These are phyloP conservation scores for Andrena camellia DNA, from an alignment of 2,888 invertebrate species.

Conservation along the genomic window DNA sequence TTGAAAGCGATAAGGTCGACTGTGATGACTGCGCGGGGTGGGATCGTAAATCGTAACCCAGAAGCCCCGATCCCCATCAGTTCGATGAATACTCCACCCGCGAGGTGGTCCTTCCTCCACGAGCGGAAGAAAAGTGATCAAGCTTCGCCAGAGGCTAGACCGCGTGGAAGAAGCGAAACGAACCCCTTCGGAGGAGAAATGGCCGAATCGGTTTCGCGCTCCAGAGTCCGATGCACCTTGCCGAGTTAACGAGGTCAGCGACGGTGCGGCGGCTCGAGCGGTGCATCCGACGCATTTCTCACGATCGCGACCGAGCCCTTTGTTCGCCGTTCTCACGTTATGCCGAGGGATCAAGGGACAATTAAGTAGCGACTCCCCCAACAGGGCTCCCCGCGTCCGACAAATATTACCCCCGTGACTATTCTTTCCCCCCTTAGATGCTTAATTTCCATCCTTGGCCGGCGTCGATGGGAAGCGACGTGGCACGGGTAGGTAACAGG, in stretches of 20 bases:
- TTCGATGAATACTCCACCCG: too few species aligned
- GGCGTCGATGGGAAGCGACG: slow-evolving; percentile 17
- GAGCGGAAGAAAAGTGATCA: background rate
- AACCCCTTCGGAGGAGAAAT: background rate
- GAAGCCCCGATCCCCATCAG: too few species aligned
- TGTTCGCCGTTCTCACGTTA: slow-evolving; percentile 62
- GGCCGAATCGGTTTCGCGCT: background rate
- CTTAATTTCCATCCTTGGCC: slow-evolving; percentile 4
- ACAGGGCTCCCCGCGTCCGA: background rate
- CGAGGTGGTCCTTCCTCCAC: background rate
- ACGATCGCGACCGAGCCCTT: slow-evolving; percentile 59
- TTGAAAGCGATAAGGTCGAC: too few species aligned
- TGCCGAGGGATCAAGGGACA: slow-evolving; percentile 53
- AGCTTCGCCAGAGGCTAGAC: background rate
- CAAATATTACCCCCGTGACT: slow-evolving; percentile 9
- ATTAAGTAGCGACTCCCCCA: slow-evolving; percentile 54
- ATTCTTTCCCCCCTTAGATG: background rate
- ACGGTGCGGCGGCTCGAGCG: slow-evolving; percentile 16
- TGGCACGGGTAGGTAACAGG: background rate
- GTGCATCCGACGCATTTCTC: slow-evolving; percentile 61
- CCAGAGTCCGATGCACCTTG: slow-evolving; percentile 24
- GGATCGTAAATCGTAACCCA: too few species aligned
- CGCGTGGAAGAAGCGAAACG: too few species aligned
- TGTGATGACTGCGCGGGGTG: too few species aligned
- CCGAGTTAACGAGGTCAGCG: slow-evolving; percentile 30